A percentile compares a stretch with the other conserved stretches of the same genome.
Conservation (phyloP, 1,140 invertebrate species). For the Drosophila dunni region DNA sequence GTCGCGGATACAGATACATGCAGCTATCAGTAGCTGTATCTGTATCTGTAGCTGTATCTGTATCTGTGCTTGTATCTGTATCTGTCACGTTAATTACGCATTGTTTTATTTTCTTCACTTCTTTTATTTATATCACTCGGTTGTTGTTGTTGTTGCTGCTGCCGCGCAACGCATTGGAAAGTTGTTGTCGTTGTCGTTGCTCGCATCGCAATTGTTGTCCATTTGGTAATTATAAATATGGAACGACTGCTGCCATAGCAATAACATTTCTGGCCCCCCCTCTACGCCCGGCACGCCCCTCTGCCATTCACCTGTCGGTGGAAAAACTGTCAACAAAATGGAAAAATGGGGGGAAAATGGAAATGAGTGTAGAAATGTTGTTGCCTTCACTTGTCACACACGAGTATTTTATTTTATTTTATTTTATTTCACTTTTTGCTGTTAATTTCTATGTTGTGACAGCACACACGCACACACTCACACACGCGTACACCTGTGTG, state of each 20-base stretch:
- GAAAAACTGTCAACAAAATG: slow-evolving; percentile 79
- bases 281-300: not conserved
- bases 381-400: slow-evolving; percentile 43
- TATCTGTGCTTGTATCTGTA: slow-evolving; percentile 25
- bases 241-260: slow-evolving; percentile 60
- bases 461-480: slow-evolving; percentile 9
- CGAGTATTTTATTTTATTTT: no score
- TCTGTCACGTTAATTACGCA: slow-evolving; percentile 71
- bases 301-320: slow-evolving; percentile 22
- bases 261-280: slow-evolving; percentile 7
- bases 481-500: slow-evolving; percentile 4
- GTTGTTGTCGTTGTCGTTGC: slow-evolving; percentile 29
- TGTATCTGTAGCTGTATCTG: slow-evolving; percentile 19
- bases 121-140: slow-evolving; percentile 3
- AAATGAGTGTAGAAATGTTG: slow-evolving; percentile 56
- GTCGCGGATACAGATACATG: slow-evolving; percentile 9
- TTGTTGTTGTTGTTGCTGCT: not conserved
- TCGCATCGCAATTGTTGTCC: slow-evolving; percentile 65
- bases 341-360: slow-evolving; percentile 50
- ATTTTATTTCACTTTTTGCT: slow-evolving; percentile 39
- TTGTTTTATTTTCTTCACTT: slow-evolving; percentile 57
- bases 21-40: not conserved
- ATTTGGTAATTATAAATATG: slow-evolving; percentile 82
- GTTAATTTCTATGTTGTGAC: slow-evolving; percentile 53
- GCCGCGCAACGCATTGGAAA: slow-evolving; percentile 26